Evolutionary conservation across 2,888 invertebrate genomes (phyloP).

Genomic region (Therioaphis trifolii): DNA sequence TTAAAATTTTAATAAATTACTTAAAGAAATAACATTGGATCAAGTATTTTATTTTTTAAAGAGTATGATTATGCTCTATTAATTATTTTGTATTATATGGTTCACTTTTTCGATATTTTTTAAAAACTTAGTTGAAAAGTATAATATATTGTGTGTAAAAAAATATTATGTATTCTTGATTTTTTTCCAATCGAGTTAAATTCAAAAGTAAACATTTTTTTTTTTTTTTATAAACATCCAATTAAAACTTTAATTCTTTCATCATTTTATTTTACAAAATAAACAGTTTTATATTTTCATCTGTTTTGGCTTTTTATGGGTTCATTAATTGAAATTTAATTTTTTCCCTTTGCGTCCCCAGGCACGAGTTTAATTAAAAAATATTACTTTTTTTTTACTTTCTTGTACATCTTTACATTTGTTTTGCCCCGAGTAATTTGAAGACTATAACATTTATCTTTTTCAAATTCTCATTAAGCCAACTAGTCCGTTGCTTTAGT

Average conservation of each 20-base stretch:
- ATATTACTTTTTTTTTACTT: constrained; percentile 18
- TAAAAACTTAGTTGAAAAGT: not conserved
- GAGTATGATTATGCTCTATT: too few species aligned
- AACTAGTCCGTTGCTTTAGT: too few species aligned
- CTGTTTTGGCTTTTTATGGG: constrained; percentile 37
- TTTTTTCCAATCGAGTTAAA: constrained; percentile 19
- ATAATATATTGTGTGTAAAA: not conserved
- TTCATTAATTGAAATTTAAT: constrained; percentile 48
- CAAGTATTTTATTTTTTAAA: not conserved
- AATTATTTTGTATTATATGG: not conserved
- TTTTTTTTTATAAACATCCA: constrained; percentile 40
- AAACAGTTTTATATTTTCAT: constrained; percentile 50
- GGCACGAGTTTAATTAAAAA: constrained; percentile 39
- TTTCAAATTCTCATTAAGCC: not conserved
- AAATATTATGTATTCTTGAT: constrained; percentile 3
- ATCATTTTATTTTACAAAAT: constrained; percentile 47
- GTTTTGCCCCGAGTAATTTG: not conserved
- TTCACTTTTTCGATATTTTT: not conserved
- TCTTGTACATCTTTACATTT: not conserved
- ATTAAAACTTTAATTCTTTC: constrained; percentile 52
- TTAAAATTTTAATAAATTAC: too few species aligned
- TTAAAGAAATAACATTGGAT: not conserved
- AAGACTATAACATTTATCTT: not conserved
- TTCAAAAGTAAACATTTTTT: constrained; percentile 31
- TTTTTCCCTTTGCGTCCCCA: not conserved